phyloP scores from a whole-genome alignment of 1,140 invertebrate species.

The Pararge aegeria region DNA sequence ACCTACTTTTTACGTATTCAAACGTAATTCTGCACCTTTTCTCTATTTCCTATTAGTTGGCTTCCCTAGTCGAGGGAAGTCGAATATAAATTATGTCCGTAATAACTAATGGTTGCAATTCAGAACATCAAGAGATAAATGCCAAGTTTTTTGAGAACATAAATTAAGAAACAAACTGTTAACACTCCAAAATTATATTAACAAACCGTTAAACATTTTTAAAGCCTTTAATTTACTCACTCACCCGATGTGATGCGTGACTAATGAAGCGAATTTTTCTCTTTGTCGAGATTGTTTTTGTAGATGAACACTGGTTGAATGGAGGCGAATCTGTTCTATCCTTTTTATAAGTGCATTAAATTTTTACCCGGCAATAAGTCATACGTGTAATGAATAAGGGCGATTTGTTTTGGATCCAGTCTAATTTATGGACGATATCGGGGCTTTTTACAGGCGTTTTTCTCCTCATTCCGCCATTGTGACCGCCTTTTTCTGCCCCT shows the following conservation, averaged over 20 bases:
- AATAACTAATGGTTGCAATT: not conserved
- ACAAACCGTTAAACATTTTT: constrained; percentile 32
- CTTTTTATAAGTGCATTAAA: constrained; percentile 71
- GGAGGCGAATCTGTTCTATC: constrained; percentile 36
- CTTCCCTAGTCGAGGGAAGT: not conserved
- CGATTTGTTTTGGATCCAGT: constrained; percentile 80
- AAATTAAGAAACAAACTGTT: constrained; percentile 22
- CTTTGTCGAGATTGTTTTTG: constrained; percentile 55
- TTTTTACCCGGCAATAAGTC: constrained; percentile 70
- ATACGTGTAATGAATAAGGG: constrained; percentile 80
- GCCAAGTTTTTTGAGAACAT: constrained; percentile 12
- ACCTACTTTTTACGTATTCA: no score
- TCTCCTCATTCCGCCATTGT: constrained; percentile 70
- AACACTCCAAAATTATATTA: constrained; percentile 27
- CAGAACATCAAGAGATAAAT: constrained; percentile 4
- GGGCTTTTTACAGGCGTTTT: constrained; percentile 73
- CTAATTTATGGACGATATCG: constrained; percentile 76
- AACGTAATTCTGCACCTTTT: no score
- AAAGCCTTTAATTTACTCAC: constrained; percentile 34
- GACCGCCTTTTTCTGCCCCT: constrained; percentile 72
- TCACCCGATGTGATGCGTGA: constrained; percentile 47
- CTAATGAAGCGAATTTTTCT: constrained; percentile 62
- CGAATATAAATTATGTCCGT: constrained; percentile 1
- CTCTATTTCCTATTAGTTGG: no score
- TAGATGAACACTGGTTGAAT: constrained; percentile 37